Conservation (phyloP, 2,888 invertebrate genomes). For the Tubulanus polymorphus region DNA sequence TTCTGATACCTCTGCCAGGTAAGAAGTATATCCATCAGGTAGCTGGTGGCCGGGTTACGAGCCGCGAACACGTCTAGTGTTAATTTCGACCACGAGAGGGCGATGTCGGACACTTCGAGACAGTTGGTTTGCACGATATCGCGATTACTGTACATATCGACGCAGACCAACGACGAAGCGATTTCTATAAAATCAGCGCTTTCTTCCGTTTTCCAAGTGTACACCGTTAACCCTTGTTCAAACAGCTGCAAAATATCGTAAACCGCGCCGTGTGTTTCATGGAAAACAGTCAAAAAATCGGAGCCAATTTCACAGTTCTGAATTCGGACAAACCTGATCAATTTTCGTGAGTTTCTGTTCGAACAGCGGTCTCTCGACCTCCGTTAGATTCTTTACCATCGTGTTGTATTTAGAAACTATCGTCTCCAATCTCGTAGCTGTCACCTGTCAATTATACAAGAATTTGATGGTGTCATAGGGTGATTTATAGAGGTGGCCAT, state of each 20-base stretch:
- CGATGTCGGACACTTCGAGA: constrained; percentile 42
- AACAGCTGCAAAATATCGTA: constrained; percentile 42
- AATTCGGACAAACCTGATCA: constrained; percentile 37
- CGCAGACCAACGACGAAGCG: constrained; percentile 47
- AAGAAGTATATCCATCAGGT: constrained; percentile 45
- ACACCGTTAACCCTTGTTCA: constrained; percentile 45
- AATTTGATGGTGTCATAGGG: too few species aligned
- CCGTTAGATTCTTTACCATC: constrained; percentile 47
- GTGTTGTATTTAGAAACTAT: constrained; percentile 51
- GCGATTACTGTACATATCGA: constrained; percentile 47
- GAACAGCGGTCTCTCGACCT: constrained; percentile 49
- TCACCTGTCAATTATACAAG: too few species aligned
- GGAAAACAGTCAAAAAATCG: too few species aligned
- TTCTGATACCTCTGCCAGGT: constrained; percentile 36
- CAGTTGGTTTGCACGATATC: constrained; percentile 50
- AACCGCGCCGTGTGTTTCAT: too few species aligned
- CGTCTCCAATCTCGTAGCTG: constrained; percentile 47
- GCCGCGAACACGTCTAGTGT: constrained; percentile 44
- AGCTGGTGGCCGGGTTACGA: constrained; percentile 30
- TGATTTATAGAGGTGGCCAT: too few species aligned
- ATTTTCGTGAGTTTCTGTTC: constrained; percentile 48
- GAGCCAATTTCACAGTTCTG: too few species aligned
- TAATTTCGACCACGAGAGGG: constrained; percentile 45
- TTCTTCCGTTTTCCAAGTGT: constrained; percentile 52
- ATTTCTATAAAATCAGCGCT: constrained; percentile 51